Conservation (phyloP, 2,113 vertebrate genomes). For the Anarrhichthys ocellatus region DNA sequence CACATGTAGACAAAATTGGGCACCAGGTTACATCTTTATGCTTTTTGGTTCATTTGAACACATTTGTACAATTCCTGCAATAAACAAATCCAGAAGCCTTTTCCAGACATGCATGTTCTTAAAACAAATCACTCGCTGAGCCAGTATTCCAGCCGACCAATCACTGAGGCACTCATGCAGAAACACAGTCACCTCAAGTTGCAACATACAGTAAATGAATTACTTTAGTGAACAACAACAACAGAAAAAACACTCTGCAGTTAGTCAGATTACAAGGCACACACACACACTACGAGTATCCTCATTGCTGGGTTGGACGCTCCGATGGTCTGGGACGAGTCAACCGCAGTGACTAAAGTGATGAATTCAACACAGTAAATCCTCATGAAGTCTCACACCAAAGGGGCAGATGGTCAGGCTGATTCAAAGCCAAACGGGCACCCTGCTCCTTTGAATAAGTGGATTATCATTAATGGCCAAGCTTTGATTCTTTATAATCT, state of each 20-base stretch:
- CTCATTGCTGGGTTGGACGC: neutral
- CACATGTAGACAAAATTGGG: neutral
- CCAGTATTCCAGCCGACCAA: conserved; percentile 13
- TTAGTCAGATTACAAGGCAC: conserved; percentile 30
- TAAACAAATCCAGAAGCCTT: neutral
- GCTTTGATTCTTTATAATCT: conserved; percentile 64
- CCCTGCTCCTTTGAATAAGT: conserved; percentile 53
- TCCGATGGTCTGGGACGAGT: neutral
- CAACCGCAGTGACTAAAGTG: neutral
- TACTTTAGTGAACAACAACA: conserved; percentile 9
- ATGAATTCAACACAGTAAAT: conserved; percentile 37
- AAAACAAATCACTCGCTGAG: neutral
- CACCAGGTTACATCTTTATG: neutral
- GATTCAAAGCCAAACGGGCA: conserved; percentile 51
- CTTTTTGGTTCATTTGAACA: neutral
- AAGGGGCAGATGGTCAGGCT: conserved; percentile 57
- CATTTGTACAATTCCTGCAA: neutral
- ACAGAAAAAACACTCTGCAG: neutral
- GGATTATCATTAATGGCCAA: conserved; percentile 63
- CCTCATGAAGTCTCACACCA: conserved; percentile 47
- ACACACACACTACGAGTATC: neutral
- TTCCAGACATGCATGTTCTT: conserved; percentile 3
- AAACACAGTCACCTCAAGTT: conserved; percentile 5
- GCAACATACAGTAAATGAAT: neutral
- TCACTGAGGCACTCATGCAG: conserved; percentile 1